Evolutionary conservation across 2,113 vertebrate species (phyloP), one percentile per base, ranked within the genome.

Genomic region (Grammomys dolichurus): DNA sequence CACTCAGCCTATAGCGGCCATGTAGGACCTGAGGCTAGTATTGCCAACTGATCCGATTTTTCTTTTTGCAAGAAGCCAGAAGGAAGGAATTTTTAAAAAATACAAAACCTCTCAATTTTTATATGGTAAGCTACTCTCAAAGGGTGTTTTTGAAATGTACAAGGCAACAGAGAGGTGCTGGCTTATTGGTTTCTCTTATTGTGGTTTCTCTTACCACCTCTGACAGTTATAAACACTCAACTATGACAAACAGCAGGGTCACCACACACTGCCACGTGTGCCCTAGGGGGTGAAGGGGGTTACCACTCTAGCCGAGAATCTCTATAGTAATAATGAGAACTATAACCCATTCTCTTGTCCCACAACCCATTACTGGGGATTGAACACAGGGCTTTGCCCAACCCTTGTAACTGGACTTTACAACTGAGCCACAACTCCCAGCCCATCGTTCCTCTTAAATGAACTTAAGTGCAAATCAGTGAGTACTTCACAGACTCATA

Each of bases 321-420:
- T 36, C 8, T 40, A 19, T 54, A 9, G 22, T 4, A 0, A 40
- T 40, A 40, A 40, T 40, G 40, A 40, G 40, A 40, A 40, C 40
- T 40, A 40, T 40, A 40, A 40, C 40, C 40, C 40, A 40, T 40
- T 40, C 8, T 20, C 7, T 33, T 19, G 48, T 19, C 26, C 51
- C 13, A 33, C 43, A 54, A 43, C 3, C 22, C 28, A 10, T 31
- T 63, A 11, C 33, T 8, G 19, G 51, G 31, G 46, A 72, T 46
- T 84, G n/a, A 82, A 58, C 67, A 28, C 7, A 58, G 48, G 51
- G 13, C 77, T 67, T 75, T 60, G 40, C 28, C 20, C 1, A 7
- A 46, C 5, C 65, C 43, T 82, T 60, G 51, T 5, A 4, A 2
- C 0, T 31, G 5, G 0, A 16, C 51, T 43, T 40, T 70, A 26